A percentile compares a stretch with the other conserved stretches of the same genome.
These are phyloP conservation scores for Baryphthengus martii DNA, from an alignment of 2,113 vertebrate species.

Conservation along the genomic window DNA sequence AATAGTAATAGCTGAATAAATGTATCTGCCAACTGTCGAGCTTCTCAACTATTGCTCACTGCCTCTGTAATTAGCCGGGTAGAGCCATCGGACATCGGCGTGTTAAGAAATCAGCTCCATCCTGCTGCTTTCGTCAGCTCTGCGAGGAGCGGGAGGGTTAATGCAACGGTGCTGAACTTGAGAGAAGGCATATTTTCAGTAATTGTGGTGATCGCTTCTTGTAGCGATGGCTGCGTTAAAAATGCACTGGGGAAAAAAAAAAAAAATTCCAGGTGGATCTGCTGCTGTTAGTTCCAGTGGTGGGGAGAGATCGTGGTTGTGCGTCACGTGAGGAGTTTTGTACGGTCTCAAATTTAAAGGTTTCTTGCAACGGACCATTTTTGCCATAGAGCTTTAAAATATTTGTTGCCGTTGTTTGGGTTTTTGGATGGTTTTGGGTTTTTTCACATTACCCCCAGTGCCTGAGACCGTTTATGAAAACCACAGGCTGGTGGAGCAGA, in stretches of 20 bases:
- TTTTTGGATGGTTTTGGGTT: neutral
- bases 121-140: neutral
- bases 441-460: too few species aligned
- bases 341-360: fast-evolving
- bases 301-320: neutral
- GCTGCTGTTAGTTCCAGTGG: neutral
- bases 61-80: neutral
- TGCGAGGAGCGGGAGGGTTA: neutral
- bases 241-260: fast-evolving
- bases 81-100: neutral
- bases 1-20: slow-evolving; percentile 3
- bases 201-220: neutral
- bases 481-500: neutral
- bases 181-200: neutral
- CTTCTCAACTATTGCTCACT: neutral
- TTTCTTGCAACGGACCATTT: neutral
- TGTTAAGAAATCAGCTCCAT: neutral
- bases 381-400: neutral
- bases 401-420: neutral
- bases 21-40: neutral
- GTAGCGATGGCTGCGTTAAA: neutral
- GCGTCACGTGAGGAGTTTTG: neutral
- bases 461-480: neutral
- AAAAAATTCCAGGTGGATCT: neutral
- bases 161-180: neutral